phyloP scores from a whole-genome alignment of 2,888 invertebrate species.

The Isoperla grammatica region DNA sequence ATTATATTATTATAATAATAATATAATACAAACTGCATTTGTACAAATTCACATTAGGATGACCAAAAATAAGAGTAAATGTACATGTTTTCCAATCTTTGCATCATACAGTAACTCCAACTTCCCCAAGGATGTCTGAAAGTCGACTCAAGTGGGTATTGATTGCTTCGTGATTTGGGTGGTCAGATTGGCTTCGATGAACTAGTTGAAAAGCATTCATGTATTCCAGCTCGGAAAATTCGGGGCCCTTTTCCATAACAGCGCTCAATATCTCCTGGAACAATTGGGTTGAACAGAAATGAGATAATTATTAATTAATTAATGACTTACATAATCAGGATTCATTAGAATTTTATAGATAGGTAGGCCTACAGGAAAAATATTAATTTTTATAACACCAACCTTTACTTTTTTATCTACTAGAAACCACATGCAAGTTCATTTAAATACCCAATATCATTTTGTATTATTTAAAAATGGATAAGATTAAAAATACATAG shows the following conservation, averaged over 20 bases:
- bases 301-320: not conserved
- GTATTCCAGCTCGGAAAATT: constrained; percentile 84
- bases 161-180: constrained; percentile 38
- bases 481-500: too few species aligned
- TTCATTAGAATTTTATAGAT: not conserved
- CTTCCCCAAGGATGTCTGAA: constrained; percentile 77
- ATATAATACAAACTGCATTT: too few species aligned
- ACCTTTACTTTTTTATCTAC: too few species aligned
- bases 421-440: too few species aligned
- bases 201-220: constrained; percentile 75
- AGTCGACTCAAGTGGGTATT: constrained; percentile 67
- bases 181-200: constrained; percentile 47
- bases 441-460: too few species aligned
- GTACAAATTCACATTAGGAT: too few species aligned
- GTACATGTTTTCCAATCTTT: too few species aligned
- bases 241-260: constrained; percentile 80
- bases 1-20: too few species aligned
- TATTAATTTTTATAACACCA: not conserved
- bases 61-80: too few species aligned
- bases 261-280: constrained; percentile 74
- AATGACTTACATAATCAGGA: not conserved
- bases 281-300: too few species aligned
- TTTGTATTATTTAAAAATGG: too few species aligned
- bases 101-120: constrained; percentile 68
- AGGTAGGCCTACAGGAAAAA: not conserved